Conservation (phyloP, 1,140 invertebrate species). For the Drosophila arawakana region DNA sequence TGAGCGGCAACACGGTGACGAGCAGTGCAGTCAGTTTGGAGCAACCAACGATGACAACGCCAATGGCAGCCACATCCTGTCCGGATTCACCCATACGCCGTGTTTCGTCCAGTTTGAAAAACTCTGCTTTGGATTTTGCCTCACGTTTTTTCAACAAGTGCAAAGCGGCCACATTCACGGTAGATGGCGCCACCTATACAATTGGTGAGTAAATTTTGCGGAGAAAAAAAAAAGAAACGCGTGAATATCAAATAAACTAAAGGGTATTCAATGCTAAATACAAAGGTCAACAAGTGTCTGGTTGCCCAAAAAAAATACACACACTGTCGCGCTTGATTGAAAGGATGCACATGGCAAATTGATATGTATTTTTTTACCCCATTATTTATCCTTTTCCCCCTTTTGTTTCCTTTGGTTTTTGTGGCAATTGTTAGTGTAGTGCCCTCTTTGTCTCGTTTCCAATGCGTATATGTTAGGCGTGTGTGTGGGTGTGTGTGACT, state of each 20-base stretch:
- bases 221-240: background rate
- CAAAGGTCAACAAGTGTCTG: conserved; percentile 71
- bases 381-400: background rate
- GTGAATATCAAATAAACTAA: conserved; percentile 1
- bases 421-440: background rate
- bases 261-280: conserved; percentile 18
- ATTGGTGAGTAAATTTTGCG: conserved; percentile 87
- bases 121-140: conserved; percentile 78
- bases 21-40: conserved; percentile 43
- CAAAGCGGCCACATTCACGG: conserved; percentile 91
- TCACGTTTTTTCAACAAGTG: conserved; percentile 90
- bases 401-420: background rate
- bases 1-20: conserved; percentile 59
- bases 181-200: conserved; percentile 91
- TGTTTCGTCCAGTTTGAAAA: conserved; percentile 79
- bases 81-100: conserved; percentile 80
- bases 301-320: conserved; percentile 18
- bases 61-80: conserved; percentile 65
- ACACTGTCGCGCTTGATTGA: conserved; percentile 19
- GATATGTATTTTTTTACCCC: conserved; percentile 18
- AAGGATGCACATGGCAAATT: conserved; percentile 44
- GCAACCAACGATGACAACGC: conserved; percentile 18
- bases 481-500: conserved; percentile 7
- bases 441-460: conserved; percentile 17
- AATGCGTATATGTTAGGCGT: conserved; percentile 3